Evolutionary conservation across 2,113 vertebrate genomes (phyloP), one percentile per base, ranked within the genome.

Genomic region (Oenanthe melanoleuca): DNA sequence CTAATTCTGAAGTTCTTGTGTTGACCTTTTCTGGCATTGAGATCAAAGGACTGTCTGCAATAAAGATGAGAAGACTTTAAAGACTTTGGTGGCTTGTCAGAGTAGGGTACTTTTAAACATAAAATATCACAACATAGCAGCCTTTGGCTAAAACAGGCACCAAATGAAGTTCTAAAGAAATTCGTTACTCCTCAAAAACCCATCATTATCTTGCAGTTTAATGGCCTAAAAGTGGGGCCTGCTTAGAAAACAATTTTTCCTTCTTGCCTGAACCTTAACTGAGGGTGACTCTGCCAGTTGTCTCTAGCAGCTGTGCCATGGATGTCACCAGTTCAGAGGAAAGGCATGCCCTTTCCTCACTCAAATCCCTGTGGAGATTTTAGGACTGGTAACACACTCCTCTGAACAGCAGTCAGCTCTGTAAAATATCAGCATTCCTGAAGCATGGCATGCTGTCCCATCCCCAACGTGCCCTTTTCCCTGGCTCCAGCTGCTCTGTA

Each of bases 21-120:
- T 75, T 80, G 88, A 96, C 94, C 89, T 97, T 96, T 97, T 87
- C 93, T 96, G 89, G 87, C 95, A 89, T 22, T 84, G 93, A 95
- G 94, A 97, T 97, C 91, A 96, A 97, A 97, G 95, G 56, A 85
- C 60, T 88, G 80, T 92, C 95, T 96, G 91, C 96, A 96, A 75
- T 97, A 95, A 97, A 97, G 91, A 97, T 87, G 89, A 97, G 91
- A 95, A 88, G 72, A 94, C 78, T 85, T 95, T 92, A 94, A 95
- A 96, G 72, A 91, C 71, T 92, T 93, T 12, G 59, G 73, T 92
- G 65, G 60, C 69, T 89, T 97, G 95, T 94, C 94, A 88, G 87
- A 92, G 83, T 92, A 92, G 87, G 56, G 38, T 86, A 92, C 73
- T 29, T 95, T 97, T 97, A 96, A 96, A 97, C 83, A 95, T 95